Conservation (phyloP, 2,113 vertebrate species). For the Triplophysa rosa region DNA sequence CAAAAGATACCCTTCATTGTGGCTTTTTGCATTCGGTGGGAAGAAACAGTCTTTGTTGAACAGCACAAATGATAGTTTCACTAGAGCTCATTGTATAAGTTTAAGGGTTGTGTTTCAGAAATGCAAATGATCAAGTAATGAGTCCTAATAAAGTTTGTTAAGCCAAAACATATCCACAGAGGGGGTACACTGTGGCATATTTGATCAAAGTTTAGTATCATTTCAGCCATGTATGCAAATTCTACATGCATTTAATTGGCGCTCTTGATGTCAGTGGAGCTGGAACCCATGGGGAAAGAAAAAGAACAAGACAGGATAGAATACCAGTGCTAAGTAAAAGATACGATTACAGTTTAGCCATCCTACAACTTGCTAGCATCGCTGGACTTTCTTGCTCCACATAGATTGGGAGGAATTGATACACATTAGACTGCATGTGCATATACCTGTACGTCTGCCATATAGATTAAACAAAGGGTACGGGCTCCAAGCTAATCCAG, state of each 20-base stretch:
- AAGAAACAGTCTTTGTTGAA: not conserved
- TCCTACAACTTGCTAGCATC: not conserved
- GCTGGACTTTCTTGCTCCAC: not conserved
- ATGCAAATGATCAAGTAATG: conserved; percentile 53
- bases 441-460: not conserved
- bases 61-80: conserved; percentile 41
- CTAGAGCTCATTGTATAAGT: conserved; percentile 18
- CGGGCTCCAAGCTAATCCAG: conserved; percentile 65
- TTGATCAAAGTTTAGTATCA: conserved; percentile 38
- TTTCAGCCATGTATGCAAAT: conserved; percentile 11
- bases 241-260: conserved; percentile 37
- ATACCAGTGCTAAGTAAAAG: not conserved
- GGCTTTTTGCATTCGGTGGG: not conserved
- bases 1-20: not conserved
- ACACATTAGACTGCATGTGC: not conserved
- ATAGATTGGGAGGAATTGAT: not conserved
- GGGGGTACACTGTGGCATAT: conserved; percentile 41
- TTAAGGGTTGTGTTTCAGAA: conserved; percentile 40
- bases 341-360: conserved; percentile 8
- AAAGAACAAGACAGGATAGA: conserved; percentile 5
- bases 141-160: conserved; percentile 49
- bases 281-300: not conserved
- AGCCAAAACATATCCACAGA: conserved; percentile 42
- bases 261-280: conserved; percentile 26
- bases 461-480: conserved; percentile 35